phyloP scores from a whole-genome alignment of 2,113 vertebrate species.

The Triplophysa tibetana region DNA sequence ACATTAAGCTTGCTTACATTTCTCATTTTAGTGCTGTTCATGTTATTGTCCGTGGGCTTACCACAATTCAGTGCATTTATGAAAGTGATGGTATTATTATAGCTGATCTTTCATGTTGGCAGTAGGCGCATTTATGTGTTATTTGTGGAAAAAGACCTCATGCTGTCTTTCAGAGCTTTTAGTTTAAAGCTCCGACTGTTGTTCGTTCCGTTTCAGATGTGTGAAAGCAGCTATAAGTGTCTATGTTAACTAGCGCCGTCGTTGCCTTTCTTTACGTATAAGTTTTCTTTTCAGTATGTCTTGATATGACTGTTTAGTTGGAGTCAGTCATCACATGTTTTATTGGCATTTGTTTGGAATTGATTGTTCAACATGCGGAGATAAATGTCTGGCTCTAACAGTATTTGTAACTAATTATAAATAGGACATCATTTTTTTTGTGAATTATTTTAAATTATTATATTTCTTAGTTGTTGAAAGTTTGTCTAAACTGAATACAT shows the following conservation, averaged over 20 bases:
- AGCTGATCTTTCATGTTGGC: background rate
- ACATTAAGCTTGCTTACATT: background rate
- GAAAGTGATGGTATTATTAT: constrained; percentile 15
- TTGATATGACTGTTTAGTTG: too few relatives aligned
- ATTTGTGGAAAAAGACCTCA: constrained; percentile 10
- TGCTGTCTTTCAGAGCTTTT: constrained; percentile 4
- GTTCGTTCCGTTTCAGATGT: background rate
- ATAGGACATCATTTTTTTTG: too few relatives aligned
- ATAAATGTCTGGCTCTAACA: too few relatives aligned
- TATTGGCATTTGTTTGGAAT: too few relatives aligned
- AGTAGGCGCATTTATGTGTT: background rate
- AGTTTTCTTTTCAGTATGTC: too few relatives aligned
- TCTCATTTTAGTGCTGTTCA: background rate
- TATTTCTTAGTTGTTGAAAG: too few relatives aligned
- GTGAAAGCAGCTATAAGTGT: background rate
- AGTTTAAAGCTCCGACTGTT: background rate
- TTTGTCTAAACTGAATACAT: too few relatives aligned
- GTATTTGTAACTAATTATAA: too few relatives aligned
- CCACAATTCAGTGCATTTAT: constrained; percentile 7
- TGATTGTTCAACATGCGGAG: too few relatives aligned
- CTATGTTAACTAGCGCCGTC: too few relatives aligned
- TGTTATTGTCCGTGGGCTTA: constrained; percentile 21
- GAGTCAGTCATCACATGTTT: background rate
- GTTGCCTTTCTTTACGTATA: background rate
- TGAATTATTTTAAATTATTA: too few relatives aligned